Percentiles rank a stretch among this genome's conserved stretches.
Evolutionary conservation across 35 echinoderm and acorn worm species (phyloP).

Genomic region (Lytechinus variegatus): DNA sequence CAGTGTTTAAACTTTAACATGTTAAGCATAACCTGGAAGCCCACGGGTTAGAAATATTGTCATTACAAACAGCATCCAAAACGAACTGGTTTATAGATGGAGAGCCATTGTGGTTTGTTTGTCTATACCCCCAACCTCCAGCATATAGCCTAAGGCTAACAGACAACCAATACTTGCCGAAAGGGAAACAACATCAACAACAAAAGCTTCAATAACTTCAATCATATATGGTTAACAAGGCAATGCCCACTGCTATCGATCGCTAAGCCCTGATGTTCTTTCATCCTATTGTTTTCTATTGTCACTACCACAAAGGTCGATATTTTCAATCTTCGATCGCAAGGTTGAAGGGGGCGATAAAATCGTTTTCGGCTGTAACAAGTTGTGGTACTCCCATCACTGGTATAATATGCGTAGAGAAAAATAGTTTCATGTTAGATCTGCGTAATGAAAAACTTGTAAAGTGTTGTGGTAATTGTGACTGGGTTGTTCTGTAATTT

Average conservation of each 20-base stretch:
- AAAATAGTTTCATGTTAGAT: neutral
- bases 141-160: neutral
- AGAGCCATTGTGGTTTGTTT: neutral
- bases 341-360: neutral
- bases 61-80: too few species aligned
- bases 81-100: too few species aligned
- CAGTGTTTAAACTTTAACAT: too few species aligned
- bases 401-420: neutral
- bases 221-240: neutral
- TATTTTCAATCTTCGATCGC: neutral
- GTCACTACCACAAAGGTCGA: neutral
- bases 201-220: neutral
- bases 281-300: constrained; percentile 12
- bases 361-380: neutral
- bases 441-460: too few species aligned
- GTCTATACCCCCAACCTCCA: neutral
- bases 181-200: neutral
- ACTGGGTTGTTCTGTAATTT: neutral
- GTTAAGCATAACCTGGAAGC: too few species aligned
- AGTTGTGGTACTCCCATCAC: neutral
- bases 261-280: neutral
- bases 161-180: neutral
- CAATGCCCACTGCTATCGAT: constrained; percentile 18
- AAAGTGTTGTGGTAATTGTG: too few species aligned
- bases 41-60: too few species aligned